phyloP scores from a whole-genome alignment of 2,113 vertebrate genomes.

The Semicossyphus pulcher region DNA sequence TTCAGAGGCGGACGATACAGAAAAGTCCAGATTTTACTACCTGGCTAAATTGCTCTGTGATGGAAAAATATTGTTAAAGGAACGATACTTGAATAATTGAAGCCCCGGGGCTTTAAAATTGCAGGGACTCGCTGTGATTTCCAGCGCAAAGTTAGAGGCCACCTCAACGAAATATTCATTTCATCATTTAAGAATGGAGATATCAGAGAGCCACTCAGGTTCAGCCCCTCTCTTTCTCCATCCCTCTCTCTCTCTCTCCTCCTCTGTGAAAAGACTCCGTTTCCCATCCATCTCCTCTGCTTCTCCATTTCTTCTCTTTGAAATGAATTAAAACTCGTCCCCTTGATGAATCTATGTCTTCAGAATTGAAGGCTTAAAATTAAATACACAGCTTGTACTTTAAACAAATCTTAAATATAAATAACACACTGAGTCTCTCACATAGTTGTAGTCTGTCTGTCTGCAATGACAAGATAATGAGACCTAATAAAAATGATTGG shows the following conservation, averaged over 20 bases:
- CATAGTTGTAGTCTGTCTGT: neutral
- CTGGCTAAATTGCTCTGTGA: slow-evolving; percentile 80
- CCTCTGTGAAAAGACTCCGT: neutral
- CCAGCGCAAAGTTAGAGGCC: slow-evolving; percentile 66
- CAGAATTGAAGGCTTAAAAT: neutral
- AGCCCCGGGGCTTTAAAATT: slow-evolving; percentile 78
- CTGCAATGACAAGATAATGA: neutral
- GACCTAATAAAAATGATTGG: neutral
- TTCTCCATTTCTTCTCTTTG: neutral
- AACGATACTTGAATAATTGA: slow-evolving; percentile 84
- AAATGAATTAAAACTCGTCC: slow-evolving; percentile 2
- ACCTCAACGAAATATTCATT: slow-evolving; percentile 78
- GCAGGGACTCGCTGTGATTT: slow-evolving; percentile 77
- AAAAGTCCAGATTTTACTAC: slow-evolving; percentile 70
- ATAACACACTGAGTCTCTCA: neutral
- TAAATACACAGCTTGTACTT: neutral
- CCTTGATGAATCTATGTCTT: too few relatives aligned
- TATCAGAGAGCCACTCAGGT: slow-evolving; percentile 58
- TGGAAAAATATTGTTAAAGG: slow-evolving; percentile 85
- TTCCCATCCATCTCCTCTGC: neutral
- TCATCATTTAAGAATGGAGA: slow-evolving; percentile 76
- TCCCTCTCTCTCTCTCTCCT: neutral
- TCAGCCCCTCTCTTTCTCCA: slow-evolving; percentile 20
- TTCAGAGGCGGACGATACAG: slow-evolving; percentile 64
- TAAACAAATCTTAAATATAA: neutral